Evolutionary conservation across 2,797 vertebrate genomes (phyloP), one percentile per base, ranked within the genome.

Genomic region (Microhierax caerulescens): DNA sequence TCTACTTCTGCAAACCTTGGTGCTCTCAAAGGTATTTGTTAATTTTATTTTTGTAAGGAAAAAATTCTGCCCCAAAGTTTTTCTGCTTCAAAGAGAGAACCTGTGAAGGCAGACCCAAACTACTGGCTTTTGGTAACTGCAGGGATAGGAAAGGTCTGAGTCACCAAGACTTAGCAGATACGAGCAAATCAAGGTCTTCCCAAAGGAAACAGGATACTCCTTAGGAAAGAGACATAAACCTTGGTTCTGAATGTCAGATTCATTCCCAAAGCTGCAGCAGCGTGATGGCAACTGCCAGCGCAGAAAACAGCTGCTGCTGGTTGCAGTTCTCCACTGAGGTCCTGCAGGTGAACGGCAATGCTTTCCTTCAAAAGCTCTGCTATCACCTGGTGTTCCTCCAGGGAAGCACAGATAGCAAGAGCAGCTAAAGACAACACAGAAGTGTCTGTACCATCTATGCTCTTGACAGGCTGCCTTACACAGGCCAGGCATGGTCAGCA

Each of bases 1-100:
- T 17, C 65, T 63, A 13, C 77, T 24, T 13, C 85, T 76, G 64
- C 59, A 91, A 34, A 63, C 51, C 24, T 20, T 32, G 72, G 22
- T 43, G 25, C 9, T 22, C 63, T 13, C 43, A n/a, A 21, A 48
- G 63, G 19, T 17, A 3, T 3, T 7, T 0, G 3, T 4, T 27
- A 16, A 68, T 47, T 67, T 75, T 25, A 14, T 43, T 72, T 75
- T 61, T 21, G 11, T 20, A 72, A 64, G 34, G 53, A 81, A 27
- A 39, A 30, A 47, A 53, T 32, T n/a, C 9, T 45, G 39, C 56
- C 74, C 51, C 13, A 2, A 65, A 76, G 50, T 20, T 81, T 25
- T 65, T 73, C 68, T 88, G 60, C 64, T 74, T 57, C 60, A 59
- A 0, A 18, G 22, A 63, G 51, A 73, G 32, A 47, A 56, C 30